Conservation (phyloP, 2,797 vertebrate genomes). For the Bryconaethiops microstoma region DNA sequence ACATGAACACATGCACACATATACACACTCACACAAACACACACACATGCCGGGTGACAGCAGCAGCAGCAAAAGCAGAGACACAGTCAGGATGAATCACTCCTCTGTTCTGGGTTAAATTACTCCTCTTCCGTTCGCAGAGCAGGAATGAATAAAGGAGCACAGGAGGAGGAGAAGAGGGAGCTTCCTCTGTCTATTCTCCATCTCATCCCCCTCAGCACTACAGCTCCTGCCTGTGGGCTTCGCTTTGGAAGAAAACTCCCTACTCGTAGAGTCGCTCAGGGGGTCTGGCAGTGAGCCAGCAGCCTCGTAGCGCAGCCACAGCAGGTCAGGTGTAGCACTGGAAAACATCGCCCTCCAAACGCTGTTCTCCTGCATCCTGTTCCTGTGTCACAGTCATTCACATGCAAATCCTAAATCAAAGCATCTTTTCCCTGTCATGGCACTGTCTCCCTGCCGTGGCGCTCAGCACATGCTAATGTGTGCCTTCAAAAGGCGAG, state of each 20-base stretch:
- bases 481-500: constrained; percentile 47
- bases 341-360: constrained; percentile 34
- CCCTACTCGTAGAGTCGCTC: constrained; percentile 14
- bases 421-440: constrained; percentile 63
- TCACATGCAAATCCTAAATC: constrained; percentile 72
- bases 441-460: constrained; percentile 36
- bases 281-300: constrained; percentile 20
- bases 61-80: constrained; percentile 13
- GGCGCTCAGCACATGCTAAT: constrained; percentile 54
- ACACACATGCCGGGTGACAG: constrained; percentile 10
- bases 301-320: constrained; percentile 48
- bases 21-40: not conserved
- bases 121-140: constrained; percentile 52
- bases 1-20: not conserved
- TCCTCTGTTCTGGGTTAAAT: constrained; percentile 54
- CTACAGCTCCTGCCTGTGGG: constrained; percentile 14
- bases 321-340: constrained; percentile 45
- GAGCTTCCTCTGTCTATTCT: constrained; percentile 50
- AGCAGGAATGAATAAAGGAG: constrained; percentile 56
- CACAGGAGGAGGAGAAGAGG: constrained; percentile 14
- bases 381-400: constrained; percentile 59
- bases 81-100: constrained; percentile 47
- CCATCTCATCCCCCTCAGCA: constrained; percentile 41
- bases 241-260: constrained; percentile 39
- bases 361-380: constrained; percentile 42